Evolutionary conservation across 2,113 vertebrate genomes (phyloP), one percentile per base, ranked within the genome.

Genomic region (Heptranchias perlo): DNA sequence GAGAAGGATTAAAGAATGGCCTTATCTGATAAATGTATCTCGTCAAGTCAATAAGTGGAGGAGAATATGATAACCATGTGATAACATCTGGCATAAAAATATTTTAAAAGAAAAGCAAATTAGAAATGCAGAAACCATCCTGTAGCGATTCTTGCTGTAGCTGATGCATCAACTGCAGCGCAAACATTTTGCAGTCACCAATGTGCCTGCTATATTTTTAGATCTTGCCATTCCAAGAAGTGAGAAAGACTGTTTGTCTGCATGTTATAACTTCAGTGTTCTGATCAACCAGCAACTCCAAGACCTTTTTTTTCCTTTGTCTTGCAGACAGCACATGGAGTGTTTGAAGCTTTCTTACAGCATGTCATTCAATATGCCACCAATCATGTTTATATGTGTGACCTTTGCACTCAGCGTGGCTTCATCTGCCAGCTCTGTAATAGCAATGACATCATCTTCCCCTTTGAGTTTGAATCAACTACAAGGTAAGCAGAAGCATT

Each of bases 401-500:
- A 99, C 97, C 98, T 99, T 39, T 99, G 99, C 97, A 99, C 98
- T 8, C 99, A 99, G 97, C 98, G 98, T 0, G 99, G 99, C 91
- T 99, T 99, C 97, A 99, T 99, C 96, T 99, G 99, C 97, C 99
- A 99, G 97, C 98, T 99, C 96, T 99, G 99, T 97, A 98, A 98
- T 96, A 96, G 97, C 8, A 96, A 97, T 0, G 97, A 98, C 97
- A 99, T 99, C 97, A 98, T 99, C 97, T 99, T 99, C 96, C 99
- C 99, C 87, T 99, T 99, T 0, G 98, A 99, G 97, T 98, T 99
- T 2, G 98, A 99, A 96, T 98, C 97, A 96, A 99, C 99, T 3
- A 97, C 97, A 96, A 98, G 99, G 99, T 99, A 97, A 47, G 97
- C 0, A 61, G 52, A 62, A n/a, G 11, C 14, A 58, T 58, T 13